Evolutionary conservation across 2,113 vertebrate species (phyloP), one percentile per base, ranked within the genome.

Genomic region (Trogon melanurus): DNA sequence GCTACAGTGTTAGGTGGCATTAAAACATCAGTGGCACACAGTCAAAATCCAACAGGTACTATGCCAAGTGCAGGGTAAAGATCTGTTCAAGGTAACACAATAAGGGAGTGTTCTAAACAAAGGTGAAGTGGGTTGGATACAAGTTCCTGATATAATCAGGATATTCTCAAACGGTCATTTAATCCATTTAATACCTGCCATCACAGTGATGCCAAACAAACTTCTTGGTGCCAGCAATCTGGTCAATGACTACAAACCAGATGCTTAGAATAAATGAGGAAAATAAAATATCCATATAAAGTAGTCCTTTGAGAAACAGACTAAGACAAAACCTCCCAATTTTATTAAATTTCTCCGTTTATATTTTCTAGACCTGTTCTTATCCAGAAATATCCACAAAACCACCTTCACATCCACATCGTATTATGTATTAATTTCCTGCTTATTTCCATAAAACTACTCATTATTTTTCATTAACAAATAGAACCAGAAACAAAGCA

Each of bases 111-210:
- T 2, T 66, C 67, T 41, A 75, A 76, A 61, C 30, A 57, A 69
- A 57, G 45, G 78, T 16, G 38, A 16, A 66, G 6, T 30, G 47
- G 27, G 57, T 11, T 80, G 14, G 16, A 60, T 8, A 38, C 8
- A 30, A 54, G 57, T 36, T 84, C 51, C 79, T 65, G 54, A 41
- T 11, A 54, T 4, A 23, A 48, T 48, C 70, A 81, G 70, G 66
- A 81, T 79, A 91, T 54, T 38, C 71, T 80, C 53, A 79, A 61
- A 11, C 47, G 74, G 64, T 20, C 75, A 54, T 36, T 93, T 64
- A 74, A 92, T 95, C 25, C 48, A 34, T 57, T 74, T 18, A 74
- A 17, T 67, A 94, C 53, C 82, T 93, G 69, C n/a, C 64, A n/a
- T 15, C 16, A 7, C 8, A 70, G 78, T 17, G 30, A 76, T 75